Evolutionary conservation across 2,113 vertebrate species (phyloP).

Genomic region (Platichthys stellatus): DNA sequence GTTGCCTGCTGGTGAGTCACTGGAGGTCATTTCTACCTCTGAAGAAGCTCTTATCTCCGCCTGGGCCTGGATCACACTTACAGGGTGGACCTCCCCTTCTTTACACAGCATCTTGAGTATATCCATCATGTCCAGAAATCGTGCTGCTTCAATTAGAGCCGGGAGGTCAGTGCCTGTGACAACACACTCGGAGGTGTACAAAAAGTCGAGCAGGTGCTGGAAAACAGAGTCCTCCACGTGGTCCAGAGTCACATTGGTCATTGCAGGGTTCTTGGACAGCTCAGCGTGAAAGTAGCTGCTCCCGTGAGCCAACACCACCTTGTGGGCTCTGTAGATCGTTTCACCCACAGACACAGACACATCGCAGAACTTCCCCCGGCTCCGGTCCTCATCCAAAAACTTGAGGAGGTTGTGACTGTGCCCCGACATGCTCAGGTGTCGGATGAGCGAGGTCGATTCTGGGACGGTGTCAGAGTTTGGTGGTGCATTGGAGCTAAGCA

Average conservation of each 20-base stretch:
- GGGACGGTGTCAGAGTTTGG: slow-evolving; percentile 13
- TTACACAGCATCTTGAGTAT: slow-evolving; percentile 89
- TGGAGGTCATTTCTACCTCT: slow-evolving; percentile 56
- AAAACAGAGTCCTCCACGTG: slow-evolving; percentile 92
- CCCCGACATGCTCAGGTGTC: slow-evolving; percentile 84
- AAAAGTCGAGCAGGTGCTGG: slow-evolving; percentile 90
- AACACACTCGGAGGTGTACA: slow-evolving; percentile 93
- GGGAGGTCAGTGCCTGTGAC: slow-evolving; percentile 89
- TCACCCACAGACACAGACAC: slow-evolving; percentile 90
- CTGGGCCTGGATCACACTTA: slow-evolving; percentile 66
- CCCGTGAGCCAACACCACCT: slow-evolving; percentile 94
- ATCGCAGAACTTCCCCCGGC: slow-evolving; percentile 90
- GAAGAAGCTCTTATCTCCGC: slow-evolving; percentile 55
- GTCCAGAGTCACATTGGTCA: slow-evolving; percentile 88
- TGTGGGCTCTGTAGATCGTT: slow-evolving; percentile 90
- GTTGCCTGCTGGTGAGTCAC: slow-evolving; percentile 35
- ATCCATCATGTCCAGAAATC: slow-evolving; percentile 96
- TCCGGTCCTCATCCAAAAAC: slow-evolving; percentile 92
- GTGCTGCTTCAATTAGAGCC: slow-evolving; percentile 89
- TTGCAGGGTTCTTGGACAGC: slow-evolving; percentile 90
- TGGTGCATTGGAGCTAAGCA: neutral
- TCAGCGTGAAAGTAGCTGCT: slow-evolving; percentile 97
- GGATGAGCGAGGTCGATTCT: slow-evolving; percentile 71
- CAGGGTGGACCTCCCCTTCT: slow-evolving; percentile 62
- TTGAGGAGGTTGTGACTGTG: slow-evolving; percentile 90